Evolutionary conservation across 2,113 vertebrate species (phyloP), one percentile per base, ranked within the genome.

Genomic region (Phoxinus phoxinus): DNA sequence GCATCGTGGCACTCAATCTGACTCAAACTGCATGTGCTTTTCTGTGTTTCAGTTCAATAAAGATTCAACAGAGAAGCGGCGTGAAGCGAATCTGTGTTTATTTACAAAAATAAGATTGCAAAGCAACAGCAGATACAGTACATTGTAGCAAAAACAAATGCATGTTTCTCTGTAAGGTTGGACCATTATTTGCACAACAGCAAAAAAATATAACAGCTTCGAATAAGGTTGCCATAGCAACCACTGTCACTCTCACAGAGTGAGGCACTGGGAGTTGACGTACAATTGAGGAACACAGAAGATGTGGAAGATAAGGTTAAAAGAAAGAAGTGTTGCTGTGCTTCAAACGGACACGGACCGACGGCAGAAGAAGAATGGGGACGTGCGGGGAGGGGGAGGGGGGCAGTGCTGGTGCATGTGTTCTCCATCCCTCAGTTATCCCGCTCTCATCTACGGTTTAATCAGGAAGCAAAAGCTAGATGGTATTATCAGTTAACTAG

Each of bases 41-140:
- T 59, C 32, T 13, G 15, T 53, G 17, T 84, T 25, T 53, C 19
- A 21, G 6, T 21, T 67, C 10, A 89, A 87, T 85, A 85, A 85
- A 89, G 79, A 86, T 13, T 73, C 76, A 30, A 46, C 44, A 17
- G 48, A 17, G 48, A 44, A 44, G 13, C 46, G 44, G 44, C 51
- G 25, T 59, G 32, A 88, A 41, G 58, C 71, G 37, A 83, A 27
- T 48, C 32, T 69, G 77, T 75, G 69, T 89, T 89, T 89, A 89
- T 87, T 89, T 89, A 87, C 83, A 87, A 89, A 89, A 89, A 89
- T 87, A 89, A 83, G 72, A 48, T 72, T 83, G 74, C 58, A 88
- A 83, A 77, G 74, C 86, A 85, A 71, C 35, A 76, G 32, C 58
- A 30, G 69, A 51, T 25, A 74, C 37, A 84, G 11, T 53, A 56